Base-by-base conservation (phyloP, 2,797 vertebrate genomes). In the Pampus argenteus region DNA sequence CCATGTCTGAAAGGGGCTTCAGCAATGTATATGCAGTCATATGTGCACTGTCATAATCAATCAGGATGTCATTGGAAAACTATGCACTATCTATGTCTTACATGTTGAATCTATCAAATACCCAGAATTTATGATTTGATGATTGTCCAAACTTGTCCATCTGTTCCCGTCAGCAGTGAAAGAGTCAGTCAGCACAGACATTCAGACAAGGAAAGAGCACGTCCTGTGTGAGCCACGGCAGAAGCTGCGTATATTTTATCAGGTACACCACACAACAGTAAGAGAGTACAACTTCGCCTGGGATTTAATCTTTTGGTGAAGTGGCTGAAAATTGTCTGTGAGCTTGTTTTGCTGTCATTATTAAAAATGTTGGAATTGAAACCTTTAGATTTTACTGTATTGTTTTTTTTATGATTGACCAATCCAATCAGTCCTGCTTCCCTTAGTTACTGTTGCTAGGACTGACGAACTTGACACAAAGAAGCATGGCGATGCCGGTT, bases 241-340 rank as follows among this genome's bases (percentile, higher is more conserved):
- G 90, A 99, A 99, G 85, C 91, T 99, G 73, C 94, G 98, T 83
- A 99, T 99, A 93, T 99, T 99, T 95, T 99, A 99, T 91, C 97
- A 99, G 98, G 98, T 99, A 95, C 34, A 65, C 58, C 51, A 72
- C 76, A 71, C 51, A 9, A 58, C 66, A 74, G 60, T 56, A 40
- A 40, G 6, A 76, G 66, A 50, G 57, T 18, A 15, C 31, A 59
- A 22, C 51, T 76, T 50, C 40, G 60, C n/a, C 48, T 42, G 36
- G 28, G 26, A 20, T 61, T 58, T 48, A 71, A 26, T 23, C 57
- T 57, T 63, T 48, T 76, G 31, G 34, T 48, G 67, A 69, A 52
- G 71, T 55, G 54, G 31, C 55, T 70, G 49, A 51, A 64, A 54
- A 49, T 47, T 58, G 6, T 76, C 9, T 60, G 2, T 76, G 44